phyloP scores from a whole-genome alignment of 1,140 invertebrate species.

The Uloborus diversus region DNA sequence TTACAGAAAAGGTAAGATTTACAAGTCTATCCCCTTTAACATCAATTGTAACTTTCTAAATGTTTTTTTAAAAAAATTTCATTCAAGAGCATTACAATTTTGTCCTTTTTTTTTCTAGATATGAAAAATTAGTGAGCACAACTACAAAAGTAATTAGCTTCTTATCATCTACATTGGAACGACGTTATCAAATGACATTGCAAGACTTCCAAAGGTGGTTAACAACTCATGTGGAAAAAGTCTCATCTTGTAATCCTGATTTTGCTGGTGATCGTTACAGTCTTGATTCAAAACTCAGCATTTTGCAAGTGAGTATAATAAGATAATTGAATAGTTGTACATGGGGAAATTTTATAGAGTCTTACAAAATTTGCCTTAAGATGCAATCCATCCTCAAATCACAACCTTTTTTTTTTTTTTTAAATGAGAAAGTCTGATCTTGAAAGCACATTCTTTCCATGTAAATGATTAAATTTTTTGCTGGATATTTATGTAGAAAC shows the following conservation, averaged over 20 bases:
- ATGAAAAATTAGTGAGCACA: constrained; percentile 77
- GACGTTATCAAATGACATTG: constrained; percentile 86
- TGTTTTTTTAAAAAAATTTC: too few species aligned
- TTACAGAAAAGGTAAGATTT: constrained; percentile 71
- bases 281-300: constrained; percentile 87
- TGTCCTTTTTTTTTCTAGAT: constrained; percentile 68
- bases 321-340: not conserved
- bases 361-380: not conserved
- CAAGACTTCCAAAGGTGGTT: constrained; percentile 81
- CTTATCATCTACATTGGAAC: constrained; percentile 82
- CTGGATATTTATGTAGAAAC: too few species aligned
- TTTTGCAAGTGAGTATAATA: constrained; percentile 67
- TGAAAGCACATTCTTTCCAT: too few species aligned
- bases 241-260: constrained; percentile 90
- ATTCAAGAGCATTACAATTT: too few species aligned
- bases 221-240: constrained; percentile 83
- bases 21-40: not conserved
- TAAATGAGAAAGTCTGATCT: too few species aligned
- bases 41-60: not conserved
- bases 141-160: constrained; percentile 83
- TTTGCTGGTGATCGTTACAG: constrained; percentile 88
- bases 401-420: too few species aligned
- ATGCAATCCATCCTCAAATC: too few species aligned
- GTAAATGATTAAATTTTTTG: too few species aligned
- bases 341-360: not conserved